Base-by-base conservation (phyloP, 2,888 invertebrate species). In the Gymnocheta viridis region DNA sequence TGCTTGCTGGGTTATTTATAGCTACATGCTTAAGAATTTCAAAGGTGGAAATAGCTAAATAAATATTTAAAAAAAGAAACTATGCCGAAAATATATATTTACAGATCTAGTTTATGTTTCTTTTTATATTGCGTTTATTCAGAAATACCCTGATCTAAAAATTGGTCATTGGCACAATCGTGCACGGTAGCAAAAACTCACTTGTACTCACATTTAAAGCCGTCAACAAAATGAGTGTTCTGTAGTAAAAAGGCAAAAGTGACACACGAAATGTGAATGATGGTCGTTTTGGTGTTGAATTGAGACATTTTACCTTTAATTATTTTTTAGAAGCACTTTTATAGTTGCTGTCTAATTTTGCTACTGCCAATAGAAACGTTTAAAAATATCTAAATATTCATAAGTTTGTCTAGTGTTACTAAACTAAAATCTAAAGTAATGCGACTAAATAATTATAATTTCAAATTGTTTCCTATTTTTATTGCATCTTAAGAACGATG, bases 301-400 rank as follows among this genome's bases (percentile, higher is more conserved):
- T 81, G 79, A 82, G 51, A 81, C 17, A 51, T 77, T 82, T 85
- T 83, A 82, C 84, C 84, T 82, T 85, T 86, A 58, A 44, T 72
- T 44, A n/a, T 54, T 17, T 62, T 47, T 19, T 62, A 49, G 24
- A 27, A 9, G 17, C 12, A 60, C 41, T 51, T 51, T 58, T 6
- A 7, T 49, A 64, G 35, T 72, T 79, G 67, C 38, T 35, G n/a
- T 62, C 12, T 64, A 58, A 5, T 70, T 62, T 62, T 9, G n/a
- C 12, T 35, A 49, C 12, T 58, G 22, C 58, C 32, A 73, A 49
- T 14, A 49, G 60, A 54, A 38, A 19, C 29, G 1, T 2, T 41
- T 27, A 14, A 27, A 35, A 32, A 67, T 41, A 27, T 24, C 38
- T 47, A 72, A 74, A 76, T n/a, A 70, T 79, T 60, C 14, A 24